Evolutionary conservation across 2,888 invertebrate species (phyloP).

Genomic region (Diaperis boleti): DNA sequence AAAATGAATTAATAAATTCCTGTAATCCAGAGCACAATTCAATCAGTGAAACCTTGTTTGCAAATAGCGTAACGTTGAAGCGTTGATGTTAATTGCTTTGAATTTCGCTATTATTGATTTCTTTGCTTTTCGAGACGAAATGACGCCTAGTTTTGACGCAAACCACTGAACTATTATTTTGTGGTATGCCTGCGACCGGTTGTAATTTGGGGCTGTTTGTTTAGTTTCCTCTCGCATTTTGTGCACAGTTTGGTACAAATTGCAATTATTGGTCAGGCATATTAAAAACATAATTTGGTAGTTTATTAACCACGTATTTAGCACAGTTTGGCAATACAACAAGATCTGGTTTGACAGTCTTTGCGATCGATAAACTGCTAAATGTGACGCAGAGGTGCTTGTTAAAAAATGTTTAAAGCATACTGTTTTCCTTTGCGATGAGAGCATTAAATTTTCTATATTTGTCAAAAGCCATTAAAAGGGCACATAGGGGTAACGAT

Average conservation of each 20-base stretch:
- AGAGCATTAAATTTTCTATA: too few relatives aligned
- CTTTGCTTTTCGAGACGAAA: conserved; percentile 24
- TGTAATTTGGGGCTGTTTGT: conserved; percentile 37
- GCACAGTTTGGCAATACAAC: too few relatives aligned
- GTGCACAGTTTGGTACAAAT: conserved; percentile 23
- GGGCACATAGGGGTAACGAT: too few relatives aligned
- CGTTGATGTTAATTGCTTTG: conserved; percentile 36
- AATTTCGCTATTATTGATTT: conserved; percentile 35
- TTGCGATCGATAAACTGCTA: too few relatives aligned
- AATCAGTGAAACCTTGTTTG: conserved; percentile 37
- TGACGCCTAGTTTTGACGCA: conserved; percentile 27
- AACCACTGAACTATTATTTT: conserved; percentile 33
- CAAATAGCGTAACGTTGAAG: conserved; percentile 21
- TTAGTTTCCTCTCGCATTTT: conserved; percentile 31
- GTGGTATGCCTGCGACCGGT: conserved; percentile 16
- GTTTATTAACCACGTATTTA: too few relatives aligned
- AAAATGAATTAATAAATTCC: conserved; percentile 36
- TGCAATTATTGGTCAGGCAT: too few relatives aligned
- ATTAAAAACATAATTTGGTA: too few relatives aligned
- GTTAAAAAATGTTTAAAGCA: too few relatives aligned
- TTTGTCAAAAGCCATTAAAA: too few relatives aligned
- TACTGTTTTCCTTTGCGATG: too few relatives aligned
- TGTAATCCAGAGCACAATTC: conserved; percentile 22
- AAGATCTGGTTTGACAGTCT: too few relatives aligned
- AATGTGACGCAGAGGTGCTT: too few relatives aligned